Evolutionary conservation across 2,888 invertebrate species (phyloP).

Genomic region (Sarcophaga subvicina): DNA sequence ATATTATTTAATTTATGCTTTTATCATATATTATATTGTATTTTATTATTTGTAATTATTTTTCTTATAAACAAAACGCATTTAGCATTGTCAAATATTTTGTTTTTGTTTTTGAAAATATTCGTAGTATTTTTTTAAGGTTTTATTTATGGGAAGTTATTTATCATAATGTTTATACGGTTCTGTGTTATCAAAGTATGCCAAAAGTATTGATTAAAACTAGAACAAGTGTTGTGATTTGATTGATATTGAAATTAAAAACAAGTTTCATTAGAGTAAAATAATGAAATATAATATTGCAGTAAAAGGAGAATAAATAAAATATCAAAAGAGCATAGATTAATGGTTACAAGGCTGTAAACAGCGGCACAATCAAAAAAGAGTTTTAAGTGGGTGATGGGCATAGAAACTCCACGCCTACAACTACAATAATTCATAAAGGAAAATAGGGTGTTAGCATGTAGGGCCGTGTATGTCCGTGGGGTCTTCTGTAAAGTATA

Average conservation of each 20-base stretch:
- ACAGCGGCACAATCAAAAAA: neutral
- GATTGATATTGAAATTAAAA: neutral
- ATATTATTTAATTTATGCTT: too few species aligned
- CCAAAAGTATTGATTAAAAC: slow-evolving; percentile 14
- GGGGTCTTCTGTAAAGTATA: too few species aligned
- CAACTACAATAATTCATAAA: too few species aligned
- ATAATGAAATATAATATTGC: neutral
- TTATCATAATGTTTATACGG: slow-evolving; percentile 2
- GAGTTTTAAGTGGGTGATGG: neutral
- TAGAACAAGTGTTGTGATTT: slow-evolving; percentile 6
- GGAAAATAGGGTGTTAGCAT: too few species aligned
- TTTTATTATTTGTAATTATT: neutral
- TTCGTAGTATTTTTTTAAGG: neutral
- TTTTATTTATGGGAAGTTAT: neutral
- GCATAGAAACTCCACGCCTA: neutral
- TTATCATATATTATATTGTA: neutral
- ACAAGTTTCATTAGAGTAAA: neutral
- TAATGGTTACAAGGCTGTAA: too few species aligned
- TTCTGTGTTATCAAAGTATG: slow-evolving; percentile 15
- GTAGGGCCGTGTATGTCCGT: too few species aligned
- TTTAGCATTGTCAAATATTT: neutral
- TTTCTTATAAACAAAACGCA: neutral
- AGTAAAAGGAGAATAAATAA: neutral
- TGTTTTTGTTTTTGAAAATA: neutral
- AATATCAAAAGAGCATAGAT: neutral